Evolutionary conservation across 92 coral and sea anemone species (phyloP).

Genomic region (Epizoanthus fatuus): DNA sequence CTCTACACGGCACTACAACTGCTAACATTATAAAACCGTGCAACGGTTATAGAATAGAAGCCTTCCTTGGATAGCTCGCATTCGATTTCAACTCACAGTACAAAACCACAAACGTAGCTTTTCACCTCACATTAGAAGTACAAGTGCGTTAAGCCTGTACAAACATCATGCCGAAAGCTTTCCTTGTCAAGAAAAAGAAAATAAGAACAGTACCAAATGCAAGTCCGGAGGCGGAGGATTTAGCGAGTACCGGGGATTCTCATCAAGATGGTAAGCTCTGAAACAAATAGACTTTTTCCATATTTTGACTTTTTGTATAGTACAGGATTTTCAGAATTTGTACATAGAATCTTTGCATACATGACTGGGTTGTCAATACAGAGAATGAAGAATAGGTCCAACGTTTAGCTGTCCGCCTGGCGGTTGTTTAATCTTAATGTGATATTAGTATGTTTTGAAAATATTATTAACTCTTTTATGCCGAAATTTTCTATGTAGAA

Average conservation of each 20-base stretch:
- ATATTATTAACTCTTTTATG: conserved; percentile 20
- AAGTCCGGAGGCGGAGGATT: neutral
- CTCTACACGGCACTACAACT: conserved; percentile 13
- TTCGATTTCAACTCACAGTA: too few relatives aligned
- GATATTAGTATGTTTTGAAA: conserved; percentile 22
- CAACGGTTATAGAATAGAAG: neutral
- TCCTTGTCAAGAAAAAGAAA: conserved; percentile 87
- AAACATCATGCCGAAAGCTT: conserved; percentile 83
- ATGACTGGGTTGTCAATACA: conserved; percentile 1
- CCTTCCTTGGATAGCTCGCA: neutral
- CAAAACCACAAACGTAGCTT: too few relatives aligned
- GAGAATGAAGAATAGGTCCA: neutral
- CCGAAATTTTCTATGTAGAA: neutral
- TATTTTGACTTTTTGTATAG: neutral
- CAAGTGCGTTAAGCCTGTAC: conserved; percentile 6
- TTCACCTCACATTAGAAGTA: neutral
- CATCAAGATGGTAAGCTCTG: conserved; percentile 14
- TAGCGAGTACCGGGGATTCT: neutral
- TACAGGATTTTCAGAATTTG: neutral
- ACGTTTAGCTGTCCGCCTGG: neutral
- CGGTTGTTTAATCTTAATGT: conserved; percentile 17
- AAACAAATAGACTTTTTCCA: neutral
- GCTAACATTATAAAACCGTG: conserved; percentile 35
- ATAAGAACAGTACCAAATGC: conserved; percentile 46
- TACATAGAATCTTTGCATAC: neutral